Conservation (phyloP, 2,113 vertebrate species). For the Argyrosomus japonicus region DNA sequence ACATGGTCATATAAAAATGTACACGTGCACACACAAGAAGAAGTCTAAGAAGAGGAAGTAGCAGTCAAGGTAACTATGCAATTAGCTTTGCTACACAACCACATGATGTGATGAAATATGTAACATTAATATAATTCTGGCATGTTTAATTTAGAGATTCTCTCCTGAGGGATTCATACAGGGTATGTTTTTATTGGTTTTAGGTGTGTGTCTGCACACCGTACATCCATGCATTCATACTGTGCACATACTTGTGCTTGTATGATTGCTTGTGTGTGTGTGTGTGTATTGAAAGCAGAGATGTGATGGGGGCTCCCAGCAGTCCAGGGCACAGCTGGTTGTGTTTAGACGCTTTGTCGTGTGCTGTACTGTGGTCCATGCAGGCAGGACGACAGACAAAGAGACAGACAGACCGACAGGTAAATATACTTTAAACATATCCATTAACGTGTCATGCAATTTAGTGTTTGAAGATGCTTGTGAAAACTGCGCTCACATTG, state of each 20-base stretch:
- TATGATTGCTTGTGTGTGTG: background rate
- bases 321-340: slow-evolving; percentile 78
- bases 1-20: slow-evolving; percentile 15
- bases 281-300: slow-evolving; percentile 32
- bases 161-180: background rate
- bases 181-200: background rate
- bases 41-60: background rate
- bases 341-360: slow-evolving; percentile 85
- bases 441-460: slow-evolving; percentile 51
- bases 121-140: background rate
- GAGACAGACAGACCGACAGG: slow-evolving; percentile 31
- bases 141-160: background rate
- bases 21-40: background rate
- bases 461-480: slow-evolving; percentile 25
- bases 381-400: slow-evolving; percentile 28
- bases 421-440: slow-evolving; percentile 56
- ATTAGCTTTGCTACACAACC: background rate
- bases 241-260: slow-evolving; percentile 2
- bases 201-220: background rate
- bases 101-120: background rate
- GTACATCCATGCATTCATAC: background rate
- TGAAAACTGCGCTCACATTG: background rate
- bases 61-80: background rate
- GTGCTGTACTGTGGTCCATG: slow-evolving; percentile 44
- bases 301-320: slow-evolving; percentile 23